Conservation (phyloP, 2,113 vertebrate species). For the Gallinago media region DNA sequence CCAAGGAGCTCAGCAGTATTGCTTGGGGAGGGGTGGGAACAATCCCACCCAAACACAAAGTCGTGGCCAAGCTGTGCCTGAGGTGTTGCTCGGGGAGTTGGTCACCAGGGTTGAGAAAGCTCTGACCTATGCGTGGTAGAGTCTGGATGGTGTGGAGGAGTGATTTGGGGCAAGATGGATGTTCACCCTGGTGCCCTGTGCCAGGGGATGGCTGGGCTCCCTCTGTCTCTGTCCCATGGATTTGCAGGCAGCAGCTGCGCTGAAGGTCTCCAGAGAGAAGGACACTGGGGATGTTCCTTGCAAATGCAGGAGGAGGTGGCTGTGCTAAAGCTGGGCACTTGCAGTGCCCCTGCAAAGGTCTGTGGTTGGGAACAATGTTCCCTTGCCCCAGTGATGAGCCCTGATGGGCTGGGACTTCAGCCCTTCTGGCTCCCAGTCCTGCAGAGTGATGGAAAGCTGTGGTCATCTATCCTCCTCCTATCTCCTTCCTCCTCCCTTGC, state of each 20-base stretch:
- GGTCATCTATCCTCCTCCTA: background rate
- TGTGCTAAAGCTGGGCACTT: background rate
- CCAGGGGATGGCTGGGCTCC: background rate
- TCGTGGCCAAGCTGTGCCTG: background rate
- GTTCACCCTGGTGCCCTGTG: too few species aligned
- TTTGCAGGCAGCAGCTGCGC: background rate
- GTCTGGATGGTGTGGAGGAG: background rate
- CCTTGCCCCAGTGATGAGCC: background rate
- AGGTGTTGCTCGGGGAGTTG: background rate
- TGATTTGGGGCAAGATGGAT: background rate
- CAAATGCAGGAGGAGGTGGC: too few species aligned
- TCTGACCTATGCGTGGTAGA: fast-evolving
- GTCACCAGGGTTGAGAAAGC: background rate
- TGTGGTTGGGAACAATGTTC: too few species aligned
- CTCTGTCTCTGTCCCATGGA: background rate
- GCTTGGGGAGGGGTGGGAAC: background rate
- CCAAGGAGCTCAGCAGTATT: background rate
- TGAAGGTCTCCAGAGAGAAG: background rate
- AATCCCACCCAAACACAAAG: background rate
- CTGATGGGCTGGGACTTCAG: background rate
- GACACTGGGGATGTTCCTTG: background rate
- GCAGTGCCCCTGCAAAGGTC: too few species aligned
- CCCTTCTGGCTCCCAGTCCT: background rate
- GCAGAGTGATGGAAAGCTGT: background rate
- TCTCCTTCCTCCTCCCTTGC: background rate